Base-by-base conservation (phyloP, 2,113 vertebrate species). In the Tragulus kanchil region DNA sequence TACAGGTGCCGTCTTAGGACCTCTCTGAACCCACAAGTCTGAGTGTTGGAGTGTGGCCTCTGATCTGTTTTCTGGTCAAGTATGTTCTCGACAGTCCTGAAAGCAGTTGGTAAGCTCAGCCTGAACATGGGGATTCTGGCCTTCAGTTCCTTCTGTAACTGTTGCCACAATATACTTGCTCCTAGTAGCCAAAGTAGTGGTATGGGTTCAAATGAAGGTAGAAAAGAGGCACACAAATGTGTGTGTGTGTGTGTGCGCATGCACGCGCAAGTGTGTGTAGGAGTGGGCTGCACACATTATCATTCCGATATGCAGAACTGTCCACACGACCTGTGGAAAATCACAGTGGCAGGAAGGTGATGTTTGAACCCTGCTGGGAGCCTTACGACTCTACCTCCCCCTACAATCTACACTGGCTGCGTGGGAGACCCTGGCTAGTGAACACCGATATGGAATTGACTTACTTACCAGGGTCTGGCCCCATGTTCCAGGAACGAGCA, bases 231-330 rank as follows among this genome's bases (percentile, higher is more conserved):
- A 69, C 48, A 5, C 0, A 11, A 14, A 5, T 52, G 52, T 11
- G 52, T 52, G 52, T 11, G 52, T 11, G 52, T 52, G 52, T 11
- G 52, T 52, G 52, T 11, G 52, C 5, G 5, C 2, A 3, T 0
- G 4, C 31, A 23, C 14, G 25, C 8, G 6, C 62, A 26, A 21
- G 4, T 14, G 48, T 48, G 13, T 26, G 54, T 36, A 36, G 14
- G 23, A 69, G 31, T 1, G 8, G 11, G 23, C 79, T 10, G 23
- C 3, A 28, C 0, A 0, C 28, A 25, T 14, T 26, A 21, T 4
- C 17, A 4, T n/a, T 58, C 15, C 4, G 28, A 16, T 62, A 56
- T 31, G 3, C 67, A 50, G 26, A 92, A 54, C 64, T 4, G 8
- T 19, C 64, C n/a, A 65, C 26, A 6, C 1, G 2, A 58, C 12